Evolutionary conservation across 2,888 invertebrate genomes (phyloP).

Genomic region (Caenorhabditis wallacei): DNA sequence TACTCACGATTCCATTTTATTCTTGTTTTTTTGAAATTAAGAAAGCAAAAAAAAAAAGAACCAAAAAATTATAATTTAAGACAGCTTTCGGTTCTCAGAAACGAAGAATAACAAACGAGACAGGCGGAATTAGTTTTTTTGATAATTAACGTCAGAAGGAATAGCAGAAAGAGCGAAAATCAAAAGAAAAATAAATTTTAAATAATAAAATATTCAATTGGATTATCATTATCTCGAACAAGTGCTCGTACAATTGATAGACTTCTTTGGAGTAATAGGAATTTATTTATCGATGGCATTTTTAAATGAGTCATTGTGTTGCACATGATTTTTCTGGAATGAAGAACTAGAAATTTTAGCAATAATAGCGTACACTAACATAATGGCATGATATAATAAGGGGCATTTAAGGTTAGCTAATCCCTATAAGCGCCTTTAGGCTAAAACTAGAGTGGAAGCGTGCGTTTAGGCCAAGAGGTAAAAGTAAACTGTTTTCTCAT

Average conservation of each 20-base stretch:
- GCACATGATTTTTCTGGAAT: neutral
- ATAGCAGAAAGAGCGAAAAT: neutral
- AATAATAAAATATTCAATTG: conserved; percentile 6
- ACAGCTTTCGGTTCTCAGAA: too few species aligned
- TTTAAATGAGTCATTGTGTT: neutral
- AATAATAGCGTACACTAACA: neutral
- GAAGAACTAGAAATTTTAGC: neutral
- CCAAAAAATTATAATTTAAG: too few species aligned
- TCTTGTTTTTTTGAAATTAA: too few species aligned
- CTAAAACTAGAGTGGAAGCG: too few species aligned
- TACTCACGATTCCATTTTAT: neutral
- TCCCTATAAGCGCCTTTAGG: too few species aligned
- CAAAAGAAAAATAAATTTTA: neutral
- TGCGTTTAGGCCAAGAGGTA: too few species aligned
- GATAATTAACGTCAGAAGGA: neutral
- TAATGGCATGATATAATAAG: too few species aligned
- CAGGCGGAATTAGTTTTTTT: neutral
- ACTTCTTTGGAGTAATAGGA: neutral
- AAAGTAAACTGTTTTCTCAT: too few species aligned
- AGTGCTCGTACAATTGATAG: neutral
- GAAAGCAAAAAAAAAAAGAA: too few species aligned
- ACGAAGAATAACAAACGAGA: too few species aligned
- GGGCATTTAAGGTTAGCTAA: too few species aligned
- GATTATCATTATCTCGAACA: conserved; percentile 6
- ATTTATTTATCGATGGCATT: neutral